Evolutionary conservation across 2,888 invertebrate species (phyloP).

Genomic region (Drosophila austrosaltans): DNA sequence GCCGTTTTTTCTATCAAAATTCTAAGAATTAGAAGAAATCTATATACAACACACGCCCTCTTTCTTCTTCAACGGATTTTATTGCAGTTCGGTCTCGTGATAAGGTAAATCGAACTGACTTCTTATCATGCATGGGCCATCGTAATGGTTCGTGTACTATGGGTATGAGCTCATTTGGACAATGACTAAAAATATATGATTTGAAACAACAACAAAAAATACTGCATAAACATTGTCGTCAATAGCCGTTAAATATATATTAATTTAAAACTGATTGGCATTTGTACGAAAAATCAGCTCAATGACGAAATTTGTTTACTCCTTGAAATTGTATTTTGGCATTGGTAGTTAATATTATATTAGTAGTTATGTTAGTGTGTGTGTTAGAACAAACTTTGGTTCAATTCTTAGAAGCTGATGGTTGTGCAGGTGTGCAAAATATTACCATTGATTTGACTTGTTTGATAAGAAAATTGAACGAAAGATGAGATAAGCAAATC

Average conservation of each 20-base stretch:
- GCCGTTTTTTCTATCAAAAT: slow-evolving; percentile 1
- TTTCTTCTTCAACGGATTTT: not conserved
- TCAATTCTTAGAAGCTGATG: slow-evolving; percentile 3
- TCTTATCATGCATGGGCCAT: slow-evolving; percentile 9
- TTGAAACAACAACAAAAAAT: slow-evolving; percentile 7
- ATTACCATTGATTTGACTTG: slow-evolving; percentile 22
- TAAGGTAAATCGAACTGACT: not conserved
- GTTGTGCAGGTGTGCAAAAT: slow-evolving; percentile 43
- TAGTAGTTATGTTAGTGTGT: not conserved
- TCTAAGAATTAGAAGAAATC: slow-evolving; percentile 1
- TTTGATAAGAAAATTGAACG: slow-evolving; percentile 34
- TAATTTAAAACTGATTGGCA: slow-evolving; percentile 70
- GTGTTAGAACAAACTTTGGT: not conserved
- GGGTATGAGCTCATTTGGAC: slow-evolving; percentile 68
- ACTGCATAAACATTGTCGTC: slow-evolving; percentile 28
- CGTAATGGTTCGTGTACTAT: slow-evolving; percentile 6
- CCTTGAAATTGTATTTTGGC: not conserved
- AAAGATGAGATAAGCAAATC: slow-evolving; percentile 57
- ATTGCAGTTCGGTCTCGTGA: slow-evolving; percentile 5
- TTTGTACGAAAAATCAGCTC: slow-evolving; percentile 53
- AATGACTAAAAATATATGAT: slow-evolving; percentile 65
- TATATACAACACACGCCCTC: slow-evolving; percentile 1
- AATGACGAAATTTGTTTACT: slow-evolving; percentile 70
- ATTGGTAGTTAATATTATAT: not conserved
- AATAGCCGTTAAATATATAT: slow-evolving; percentile 52